Evolutionary conservation across 2,888 invertebrate species (phyloP).

Genomic region (Tenthredo mesomela): DNA sequence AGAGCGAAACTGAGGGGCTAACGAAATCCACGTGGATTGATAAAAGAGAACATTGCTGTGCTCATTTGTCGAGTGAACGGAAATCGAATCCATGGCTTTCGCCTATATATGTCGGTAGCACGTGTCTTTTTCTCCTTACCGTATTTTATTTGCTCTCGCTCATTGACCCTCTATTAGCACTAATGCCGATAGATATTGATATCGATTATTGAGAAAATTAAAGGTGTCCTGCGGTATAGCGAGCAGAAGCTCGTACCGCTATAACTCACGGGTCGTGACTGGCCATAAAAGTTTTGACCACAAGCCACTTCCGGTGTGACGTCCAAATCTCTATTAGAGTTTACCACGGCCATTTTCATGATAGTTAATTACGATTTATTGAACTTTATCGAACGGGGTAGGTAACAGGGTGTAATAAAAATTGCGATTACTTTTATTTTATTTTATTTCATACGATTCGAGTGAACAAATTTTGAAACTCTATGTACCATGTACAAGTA

Average conservation of each 20-base stretch:
- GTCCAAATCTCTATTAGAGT: slow-evolving; percentile 32
- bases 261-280: slow-evolving; percentile 12
- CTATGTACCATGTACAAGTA: not conserved
- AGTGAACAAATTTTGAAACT: not conserved
- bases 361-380: slow-evolving; percentile 33
- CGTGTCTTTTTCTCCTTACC: slow-evolving; percentile 19
- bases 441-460: not conserved
- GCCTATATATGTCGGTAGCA: slow-evolving; percentile 21
- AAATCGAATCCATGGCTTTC: slow-evolving; percentile 49
- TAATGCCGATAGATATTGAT: slow-evolving; percentile 47
- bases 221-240: slow-evolving; percentile 24
- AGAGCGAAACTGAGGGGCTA: slow-evolving; percentile 12
- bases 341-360: slow-evolving; percentile 6
- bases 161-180: slow-evolving; percentile 42
- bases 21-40: slow-evolving; percentile 46
- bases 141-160: slow-evolving; percentile 32
- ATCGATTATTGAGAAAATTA: slow-evolving; percentile 52
- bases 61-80: slow-evolving; percentile 47
- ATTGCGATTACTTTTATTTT: slow-evolving; percentile 7
- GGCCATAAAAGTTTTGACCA: slow-evolving; percentile 46
- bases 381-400: not conserved
- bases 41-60: slow-evolving; percentile 15
- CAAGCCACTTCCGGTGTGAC: slow-evolving; percentile 16
- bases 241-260: slow-evolving; percentile 18
- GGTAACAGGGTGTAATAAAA: not conserved